Evolutionary conservation across 2,888 invertebrate genomes (phyloP), one percentile per base, ranked within the genome.

Genomic region (Sinodicranocentrus sp.): DNA sequence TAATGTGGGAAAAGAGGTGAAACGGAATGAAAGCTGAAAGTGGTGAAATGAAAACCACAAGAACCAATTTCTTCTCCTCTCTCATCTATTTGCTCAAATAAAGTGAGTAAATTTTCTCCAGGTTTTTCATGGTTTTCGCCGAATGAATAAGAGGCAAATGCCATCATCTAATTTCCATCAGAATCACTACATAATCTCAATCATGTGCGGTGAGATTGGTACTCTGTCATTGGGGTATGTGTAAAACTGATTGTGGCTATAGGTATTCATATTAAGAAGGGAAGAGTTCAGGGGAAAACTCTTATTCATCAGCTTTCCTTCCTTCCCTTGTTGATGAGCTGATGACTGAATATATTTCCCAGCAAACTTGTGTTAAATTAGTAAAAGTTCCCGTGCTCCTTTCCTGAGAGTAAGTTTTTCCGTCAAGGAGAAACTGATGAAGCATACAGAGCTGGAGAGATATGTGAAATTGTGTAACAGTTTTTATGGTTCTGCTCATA

Each of bases 131-230:
- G 57, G 57, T 57, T 23, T 57, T 13, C 57, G 13, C 17, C 25
- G 25, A 57, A 57, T 57, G 57, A 57, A 57, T 57, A 57, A 57
- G 57, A 23, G 21, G 13, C 57, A 63, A 33, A 63, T 19, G 68
- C 48, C 68, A 71, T 84, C 78, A 71, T 67, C 83, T 78, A 72
- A 84, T 84, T 84, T 84, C 83, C 83, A 84, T 84, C 78, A 84
- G 72, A 84, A 84, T 78, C 78, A 84, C 63, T 57, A 39, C 57
- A 57, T 73, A 75, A 82, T 75, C 73, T 73, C 43, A 43, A 78
- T 17, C 23, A 70, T 70, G 15, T 70, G 33, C 19, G 54, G 19
- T 25, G n/a, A 19, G 67, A n/a, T 8, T 48, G 48, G 48, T 48
- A 48, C 2, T 10, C 10, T 48, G 48, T n/a, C n/a, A n/a, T n/a